Evolutionary conservation across 2,797 vertebrate genomes (phyloP).

Genomic region (Girardinus metallicus): DNA sequence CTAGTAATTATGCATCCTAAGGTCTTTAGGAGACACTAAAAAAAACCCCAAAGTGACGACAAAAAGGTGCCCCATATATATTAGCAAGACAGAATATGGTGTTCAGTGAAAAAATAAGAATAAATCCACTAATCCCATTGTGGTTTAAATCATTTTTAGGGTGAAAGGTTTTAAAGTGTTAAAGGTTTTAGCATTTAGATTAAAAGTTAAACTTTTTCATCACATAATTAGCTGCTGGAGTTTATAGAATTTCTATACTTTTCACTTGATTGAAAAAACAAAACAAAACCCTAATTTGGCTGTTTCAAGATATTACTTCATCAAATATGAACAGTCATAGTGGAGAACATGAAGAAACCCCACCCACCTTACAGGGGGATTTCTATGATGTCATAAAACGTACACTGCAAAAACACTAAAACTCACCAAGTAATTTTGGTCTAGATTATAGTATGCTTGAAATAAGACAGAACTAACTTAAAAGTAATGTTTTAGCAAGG

Average conservation of each 20-base stretch:
- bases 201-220: neutral
- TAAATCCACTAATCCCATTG: neutral
- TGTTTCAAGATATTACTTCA: neutral
- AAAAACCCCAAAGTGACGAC: neutral
- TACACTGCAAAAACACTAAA: neutral
- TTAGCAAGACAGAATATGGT: neutral
- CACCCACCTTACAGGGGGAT: neutral
- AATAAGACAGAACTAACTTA: too few species aligned
- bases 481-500: too few species aligned
- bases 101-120: neutral
- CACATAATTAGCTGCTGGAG: neutral
- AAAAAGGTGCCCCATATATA: neutral
- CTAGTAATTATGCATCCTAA: neutral
- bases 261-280: neutral
- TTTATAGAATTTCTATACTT: neutral
- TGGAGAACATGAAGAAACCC: neutral
- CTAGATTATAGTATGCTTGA: too few species aligned
- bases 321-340: neutral
- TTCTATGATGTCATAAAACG: neutral
- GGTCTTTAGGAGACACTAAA: neutral
- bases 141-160: neutral
- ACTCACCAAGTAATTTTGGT: too few species aligned
- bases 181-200: neutral
- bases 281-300: neutral
- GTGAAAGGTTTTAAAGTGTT: neutral